Percentiles rank a stretch among this genome's conserved stretches.
These are phyloP conservation scores for Rhyacophila brunnea DNA, from an alignment of 1,140 invertebrate genomes.

Conservation along the genomic window DNA sequence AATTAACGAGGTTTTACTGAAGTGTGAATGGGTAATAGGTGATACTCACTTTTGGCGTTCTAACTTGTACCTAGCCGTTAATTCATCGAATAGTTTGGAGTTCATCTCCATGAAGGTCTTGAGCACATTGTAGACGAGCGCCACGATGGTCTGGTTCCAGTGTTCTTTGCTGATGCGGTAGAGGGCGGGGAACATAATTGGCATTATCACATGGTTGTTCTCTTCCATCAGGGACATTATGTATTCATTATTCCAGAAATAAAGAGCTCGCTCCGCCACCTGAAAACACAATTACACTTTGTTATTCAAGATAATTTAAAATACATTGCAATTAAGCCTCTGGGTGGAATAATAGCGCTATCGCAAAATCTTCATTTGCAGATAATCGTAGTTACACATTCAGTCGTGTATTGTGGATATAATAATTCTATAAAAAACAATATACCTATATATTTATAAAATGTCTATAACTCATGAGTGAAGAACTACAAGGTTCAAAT, in stretches of 20 bases:
- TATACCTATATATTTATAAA: too few relatives aligned
- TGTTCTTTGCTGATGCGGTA: constrained; percentile 98
- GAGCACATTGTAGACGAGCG: constrained; percentile 98
- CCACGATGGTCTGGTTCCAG: constrained; percentile 99
- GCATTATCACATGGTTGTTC: constrained; percentile 88
- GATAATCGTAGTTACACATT: too few relatives aligned
- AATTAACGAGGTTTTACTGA: too few relatives aligned
- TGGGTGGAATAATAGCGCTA: too few relatives aligned
- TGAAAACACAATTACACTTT: constrained; percentile 54
- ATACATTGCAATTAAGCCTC: too few relatives aligned
- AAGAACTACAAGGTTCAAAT: too few relatives aligned
- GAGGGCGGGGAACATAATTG: constrained; percentile 94
- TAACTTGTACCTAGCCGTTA: constrained; percentile 96
- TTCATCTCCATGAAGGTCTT: constrained; percentile 99
- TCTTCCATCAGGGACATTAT: constrained; percentile 93
- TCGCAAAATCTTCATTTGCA: too few relatives aligned
- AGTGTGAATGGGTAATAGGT: not conserved
- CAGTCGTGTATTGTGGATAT: too few relatives aligned
- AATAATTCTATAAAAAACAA: too few relatives aligned
- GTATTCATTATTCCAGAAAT: constrained; percentile 98
- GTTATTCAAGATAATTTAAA: too few relatives aligned
- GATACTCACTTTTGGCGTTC: constrained; percentile 90
- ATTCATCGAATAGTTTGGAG: constrained; percentile 97
- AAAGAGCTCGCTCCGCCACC: constrained; percentile 95
- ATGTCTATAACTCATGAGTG: too few relatives aligned